Evolutionary conservation across 2,888 invertebrate genomes (phyloP), one percentile per base, ranked within the genome.

Genomic region (Dynastes tityus): DNA sequence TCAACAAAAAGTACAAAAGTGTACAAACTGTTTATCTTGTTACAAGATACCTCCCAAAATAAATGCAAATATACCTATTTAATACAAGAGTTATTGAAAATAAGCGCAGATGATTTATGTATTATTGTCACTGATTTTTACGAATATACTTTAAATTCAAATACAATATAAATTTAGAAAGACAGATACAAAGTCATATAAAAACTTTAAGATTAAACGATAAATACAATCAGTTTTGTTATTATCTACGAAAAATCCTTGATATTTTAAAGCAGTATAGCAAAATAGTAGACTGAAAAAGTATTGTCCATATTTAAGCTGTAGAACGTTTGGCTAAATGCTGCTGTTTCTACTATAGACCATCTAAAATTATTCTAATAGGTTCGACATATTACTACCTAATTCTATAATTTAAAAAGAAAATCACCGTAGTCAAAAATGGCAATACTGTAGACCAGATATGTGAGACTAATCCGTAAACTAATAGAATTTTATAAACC

Each of bases 271-370:
- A 37, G 5, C 5, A 37, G 32, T 22, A 22, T 22, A 22, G 22
- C 22, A 22, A 27, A 55, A 27, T 29, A 61, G 29, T 45, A 68
- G 9, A 68, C 45, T 45, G 45, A 45, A 51, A 27, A 68, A 16
- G 22, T 68, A 68, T 67, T 67, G 67, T 67, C 67, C 45, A 45
- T 67, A 67, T 65, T 40, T 40, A 68, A 68, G 51, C 68, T 68
- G 49, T 11, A 49, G 68, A 49, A 68, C 29, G 37, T 65, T 40
- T 40, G 68, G 45, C 22, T 68, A 68, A 11, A 49, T 29, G 8
- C 13, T 29, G 11, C 11, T 61, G 29, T 27, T 29, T 8, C 9
- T 27, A 27, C 61, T 55, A 22, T 27, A 61, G 29, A 29, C 22
- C 22, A 61, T 29, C 61, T 61, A 61, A 29, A 61, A 11, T 22